These are phyloP conservation scores for Nephila pilipes DNA, from an alignment of 1,140 invertebrate species.

Conservation along the genomic window DNA sequence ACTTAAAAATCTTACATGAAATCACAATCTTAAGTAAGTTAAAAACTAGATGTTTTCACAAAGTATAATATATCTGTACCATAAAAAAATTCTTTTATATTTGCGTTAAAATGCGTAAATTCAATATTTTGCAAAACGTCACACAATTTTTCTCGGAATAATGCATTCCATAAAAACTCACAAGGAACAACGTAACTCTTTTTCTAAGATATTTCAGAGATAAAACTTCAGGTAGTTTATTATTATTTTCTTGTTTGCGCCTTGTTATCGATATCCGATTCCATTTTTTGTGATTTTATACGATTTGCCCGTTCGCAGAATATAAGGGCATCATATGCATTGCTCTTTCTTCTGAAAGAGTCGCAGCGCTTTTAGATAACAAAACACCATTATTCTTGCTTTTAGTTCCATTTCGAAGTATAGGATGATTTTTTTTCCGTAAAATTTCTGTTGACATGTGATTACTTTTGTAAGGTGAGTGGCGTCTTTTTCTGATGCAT, in stretches of 20 bases:
- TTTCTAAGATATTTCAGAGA: neutral
- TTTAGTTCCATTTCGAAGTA: neutral
- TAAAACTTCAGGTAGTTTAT: neutral
- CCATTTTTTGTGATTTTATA: constrained; percentile 18
- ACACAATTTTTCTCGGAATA: neutral
- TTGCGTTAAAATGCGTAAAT: too few relatives aligned
- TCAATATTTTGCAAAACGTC: neutral
- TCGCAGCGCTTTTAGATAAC: neutral
- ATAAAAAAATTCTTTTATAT: too few relatives aligned
- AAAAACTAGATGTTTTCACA: too few relatives aligned
- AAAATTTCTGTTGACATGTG: neutral
- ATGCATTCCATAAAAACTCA: neutral
- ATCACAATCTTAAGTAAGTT: too few relatives aligned
- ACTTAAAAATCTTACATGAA: too few relatives aligned
- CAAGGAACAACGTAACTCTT: too few relatives aligned
- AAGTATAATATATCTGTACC: too few relatives aligned
- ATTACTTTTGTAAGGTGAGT: neutral
- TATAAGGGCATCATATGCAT: neutral
- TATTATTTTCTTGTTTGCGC: neutral
- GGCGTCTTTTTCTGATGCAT: neutral
- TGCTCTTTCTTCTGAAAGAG: neutral
- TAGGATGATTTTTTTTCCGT: neutral
- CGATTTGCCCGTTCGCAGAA: neutral
- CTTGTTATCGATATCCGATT: constrained; percentile 39
- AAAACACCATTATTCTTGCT: constrained; percentile 13